Base-by-base conservation (phyloP, 2,113 vertebrate genomes). In the Scartelaos histophorus region DNA sequence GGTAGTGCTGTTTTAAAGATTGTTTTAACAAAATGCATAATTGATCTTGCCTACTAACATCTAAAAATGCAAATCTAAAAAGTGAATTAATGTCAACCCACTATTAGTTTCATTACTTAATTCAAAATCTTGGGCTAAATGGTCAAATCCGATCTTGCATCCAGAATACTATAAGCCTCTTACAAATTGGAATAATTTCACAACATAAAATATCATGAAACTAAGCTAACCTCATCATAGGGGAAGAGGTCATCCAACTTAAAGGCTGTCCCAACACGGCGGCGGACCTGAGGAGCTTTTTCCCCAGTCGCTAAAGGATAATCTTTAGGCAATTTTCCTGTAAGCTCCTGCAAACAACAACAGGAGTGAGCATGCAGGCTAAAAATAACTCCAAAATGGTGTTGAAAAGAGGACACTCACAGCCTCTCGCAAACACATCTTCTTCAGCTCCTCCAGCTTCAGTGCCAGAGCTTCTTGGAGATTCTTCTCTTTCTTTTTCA, bases 391-490 rank as follows among this genome's bases (percentile, higher is more conserved):
- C 13, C 6, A 53, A 54, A 49, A 13, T 3, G 19, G 51, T 54
- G 51, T 57, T 7, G 0, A 5, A 56, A 34, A 3, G 45, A 25
- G 34, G 66, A 66, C 43, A 91, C 96, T 95, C 85, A 99, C 98
- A n/a, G 97, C 96, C 87, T 99, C 98, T 24, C 96, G 94, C 76
- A 98, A 69, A 82, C 97, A 99, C 67, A 99, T 95, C 71, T 94
- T 95, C 90, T 97, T 98, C 53, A 99, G 93, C 70, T 99, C 98
- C 62, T 97, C 93, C 0, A 97, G 90, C 70, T 97, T 98, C 70
- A 94, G 87, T 21, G 94, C 85, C 25, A 99, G 93, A 7, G 92
- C 93, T 54, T 98, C 95, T 70, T 98, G 94, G 66, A 99, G 90
- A 19, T 93, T 83, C 67, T 95, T 96, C 74, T 96, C 95, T 84